Base-by-base conservation (phyloP, 2,888 invertebrate species). In the Homarus gammarus region DNA sequence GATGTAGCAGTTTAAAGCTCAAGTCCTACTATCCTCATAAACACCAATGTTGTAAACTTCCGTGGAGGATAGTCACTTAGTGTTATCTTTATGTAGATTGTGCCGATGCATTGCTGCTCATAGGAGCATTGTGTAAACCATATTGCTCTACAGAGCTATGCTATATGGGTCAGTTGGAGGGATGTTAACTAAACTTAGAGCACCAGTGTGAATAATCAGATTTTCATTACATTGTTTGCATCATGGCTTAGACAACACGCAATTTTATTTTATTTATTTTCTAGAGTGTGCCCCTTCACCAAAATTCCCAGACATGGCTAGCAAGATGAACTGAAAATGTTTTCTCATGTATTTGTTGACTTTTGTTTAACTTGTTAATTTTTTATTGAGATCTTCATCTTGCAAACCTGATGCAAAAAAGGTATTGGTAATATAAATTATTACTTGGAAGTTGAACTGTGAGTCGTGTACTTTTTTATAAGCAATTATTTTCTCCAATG, bases 81-180 rank as follows among this genome's bases (percentile, higher is more conserved):
- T 38, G 38, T 73, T 44, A 75, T 27, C 38, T n/a, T n/a, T 44
- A 44, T 40, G 75, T 75, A 75, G 75, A 44, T 40, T 75, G n/a
- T n/a, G 73, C 73, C n/a, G 44, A 75, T 75, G 44, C 75, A 75
- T 75, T 75, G 75, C 44, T 75, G 31, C 49, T 75, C 22, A 22
- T 75, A 75, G 75, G 44, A 75, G 31, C 75, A 75, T 44, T 40
- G 44, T 75, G 44, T n/a, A 75, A 75, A 15, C 15, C 44, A 49
- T 75, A 36, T 38, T 75, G 75, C 49, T 75, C 75, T 75, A 40
- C 44, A n/a, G n/a, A 75, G 75, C n/a, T 44, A 10, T 44, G 36
- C 70, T 70, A 70, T 31, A 31, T 33, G 36, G 36, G n/a, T 44
- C 49, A 75, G 49, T 44, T 44, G 27, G 6, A 36, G 40, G 40